Evolutionary conservation across 2,797 vertebrate species (phyloP), one percentile per base, ranked within the genome.

Genomic region (Chelon labrosus): DNA sequence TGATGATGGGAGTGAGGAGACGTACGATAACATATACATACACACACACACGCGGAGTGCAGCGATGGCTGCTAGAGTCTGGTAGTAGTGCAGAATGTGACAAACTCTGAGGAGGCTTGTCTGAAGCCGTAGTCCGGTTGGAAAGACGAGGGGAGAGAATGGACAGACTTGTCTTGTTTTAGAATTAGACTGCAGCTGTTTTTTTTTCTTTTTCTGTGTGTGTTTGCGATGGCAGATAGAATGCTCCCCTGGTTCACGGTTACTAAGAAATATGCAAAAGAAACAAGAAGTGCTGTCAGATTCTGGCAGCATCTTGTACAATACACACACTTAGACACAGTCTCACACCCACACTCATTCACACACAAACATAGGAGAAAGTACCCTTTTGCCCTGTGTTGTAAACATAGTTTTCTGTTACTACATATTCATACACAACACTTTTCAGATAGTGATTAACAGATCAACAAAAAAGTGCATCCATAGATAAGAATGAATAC

Each of bases 91-190:
- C 52, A 90, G 62, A 73, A 59, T 71, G 67, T 88, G 85, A 88
- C 85, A 89, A 86, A 92, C 80, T 88, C 17, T 62, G 60, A 67
- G 60, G 56, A 85, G 10, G 58, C n/a, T 54, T 80, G 76, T 85
- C 85, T 88, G 76, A 88, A 70, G 70, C 75, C 73, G 69, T 38
- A 77, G 83, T 89, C 90, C 86, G 77, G 85, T 63, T 67, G 65
- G 53, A 64, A 54, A 77, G 25, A 60, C 37, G 37, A 64, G 31
- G 71, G 64, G 47, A 59, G 31, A 39, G 56, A 82, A 64, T 39
- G 76, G 79, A 83, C 78, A 85, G 73, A 87, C 79, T 85, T 88
- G 80, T 88, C 82, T 75, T 69, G 70, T 77, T 73, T 64, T 61
- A 54, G 79, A 55, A 77, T 79, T 75, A 86, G 35, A 49, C 64